A percentile compares a stretch with the other conserved stretches of the same genome.
Evolutionary conservation across 2,113 vertebrate species (phyloP).

Genomic region (Malaclemys terrapin): DNA sequence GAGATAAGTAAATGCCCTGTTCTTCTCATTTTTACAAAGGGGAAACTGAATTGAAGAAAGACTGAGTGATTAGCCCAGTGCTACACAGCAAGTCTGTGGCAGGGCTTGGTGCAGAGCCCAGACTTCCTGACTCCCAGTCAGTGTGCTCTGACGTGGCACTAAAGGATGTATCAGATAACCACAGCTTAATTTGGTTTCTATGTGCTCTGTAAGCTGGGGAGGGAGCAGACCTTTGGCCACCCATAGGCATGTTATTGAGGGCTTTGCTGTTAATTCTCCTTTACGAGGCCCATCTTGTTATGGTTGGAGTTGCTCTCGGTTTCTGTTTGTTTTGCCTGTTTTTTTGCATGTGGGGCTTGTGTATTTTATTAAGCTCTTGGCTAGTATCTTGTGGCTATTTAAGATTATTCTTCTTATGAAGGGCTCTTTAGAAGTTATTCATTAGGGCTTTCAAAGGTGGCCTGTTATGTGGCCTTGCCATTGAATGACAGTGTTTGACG

Average conservation of each 20-base stretch:
- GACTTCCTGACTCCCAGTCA: slow-evolving; percentile 70
- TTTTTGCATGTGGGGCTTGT: slow-evolving; percentile 60
- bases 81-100: slow-evolving; percentile 60
- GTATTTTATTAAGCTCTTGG: slow-evolving; percentile 74
- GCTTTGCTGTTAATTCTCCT: slow-evolving; percentile 69
- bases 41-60: slow-evolving; percentile 68
- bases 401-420: slow-evolving; percentile 38
- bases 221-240: slow-evolving; percentile 71
- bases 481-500: slow-evolving; percentile 64
- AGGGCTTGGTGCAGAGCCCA: slow-evolving; percentile 50
- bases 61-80: slow-evolving; percentile 42
- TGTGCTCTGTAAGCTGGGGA: slow-evolving; percentile 62
- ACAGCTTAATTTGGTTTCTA: slow-evolving; percentile 74
- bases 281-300: slow-evolving; percentile 73
- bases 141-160: slow-evolving; percentile 46
- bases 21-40: background rate
- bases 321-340: slow-evolving; percentile 67
- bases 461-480: slow-evolving; percentile 52
- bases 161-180: slow-evolving; percentile 70
- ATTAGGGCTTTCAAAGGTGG: slow-evolving; percentile 62
- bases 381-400: slow-evolving; percentile 64
- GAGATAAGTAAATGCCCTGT: background rate
- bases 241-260: slow-evolving; percentile 71
- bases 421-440: slow-evolving; percentile 61
- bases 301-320: slow-evolving; percentile 71